Conservation (phyloP, 2,888 invertebrate genomes). For the Limnephilus auricula region DNA sequence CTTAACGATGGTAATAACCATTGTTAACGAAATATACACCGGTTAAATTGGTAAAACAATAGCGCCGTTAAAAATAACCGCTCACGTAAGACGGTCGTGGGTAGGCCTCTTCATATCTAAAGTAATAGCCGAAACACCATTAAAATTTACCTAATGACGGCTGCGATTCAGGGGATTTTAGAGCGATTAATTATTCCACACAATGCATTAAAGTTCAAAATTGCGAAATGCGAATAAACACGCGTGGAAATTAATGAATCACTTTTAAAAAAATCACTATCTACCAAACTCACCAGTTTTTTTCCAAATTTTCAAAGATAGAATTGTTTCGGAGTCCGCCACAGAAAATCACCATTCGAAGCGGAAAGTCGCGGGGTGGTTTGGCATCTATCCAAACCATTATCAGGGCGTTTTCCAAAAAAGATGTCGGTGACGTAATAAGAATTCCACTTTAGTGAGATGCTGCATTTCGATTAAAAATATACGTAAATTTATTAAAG, state of each 20-base stretch:
- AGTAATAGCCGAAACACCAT: conserved; percentile 2
- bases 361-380: background rate
- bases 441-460: too few species aligned
- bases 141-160: background rate
- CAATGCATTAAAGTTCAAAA: background rate
- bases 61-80: background rate
- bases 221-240: background rate
- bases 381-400: background rate
- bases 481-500: too few species aligned
- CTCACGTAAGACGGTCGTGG: background rate
- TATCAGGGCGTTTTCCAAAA: too few species aligned
- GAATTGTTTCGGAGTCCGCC: background rate
- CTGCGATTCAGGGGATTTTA: background rate
- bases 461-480: too few species aligned
- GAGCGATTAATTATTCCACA: background rate
- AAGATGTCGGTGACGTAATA: too few species aligned
- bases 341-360: too few species aligned
- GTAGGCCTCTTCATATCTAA: background rate
- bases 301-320: background rate
- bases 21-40: background rate
- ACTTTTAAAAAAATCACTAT: background rate
- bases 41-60: background rate
- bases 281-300: background rate
- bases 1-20: background rate
- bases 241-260: background rate